A percentile compares a stretch with the other conserved stretches of the same genome.
Conservation (phyloP, 2,113 vertebrate genomes). For the Sapajus apella region DNA sequence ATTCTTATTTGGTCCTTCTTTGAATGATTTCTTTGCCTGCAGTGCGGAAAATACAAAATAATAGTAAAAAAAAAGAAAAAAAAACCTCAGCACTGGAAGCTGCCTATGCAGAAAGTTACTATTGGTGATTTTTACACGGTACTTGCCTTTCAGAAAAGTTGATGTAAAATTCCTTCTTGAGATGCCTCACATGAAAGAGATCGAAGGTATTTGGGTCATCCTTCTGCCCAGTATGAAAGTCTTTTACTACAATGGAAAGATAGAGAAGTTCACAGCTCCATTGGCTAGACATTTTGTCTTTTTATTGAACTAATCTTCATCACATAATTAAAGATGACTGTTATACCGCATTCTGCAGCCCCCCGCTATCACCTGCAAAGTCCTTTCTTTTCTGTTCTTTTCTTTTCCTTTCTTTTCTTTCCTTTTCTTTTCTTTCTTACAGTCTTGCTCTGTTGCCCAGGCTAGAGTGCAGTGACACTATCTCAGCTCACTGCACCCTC, state of each 20-base stretch:
- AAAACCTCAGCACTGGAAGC: neutral
- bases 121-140: neutral
- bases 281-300: neutral
- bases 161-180: neutral
- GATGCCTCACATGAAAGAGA: neutral
- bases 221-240: neutral
- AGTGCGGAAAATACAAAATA: constrained; percentile 22
- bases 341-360: neutral
- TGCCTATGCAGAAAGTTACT: neutral
- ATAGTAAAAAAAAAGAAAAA: neutral
- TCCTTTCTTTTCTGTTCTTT: neutral
- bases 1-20: neutral
- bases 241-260: neutral
- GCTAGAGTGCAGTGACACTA: too few species aligned
- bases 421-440: too few species aligned
- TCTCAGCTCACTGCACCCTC: too few species aligned
- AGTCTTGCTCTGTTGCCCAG: too few species aligned
- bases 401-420: too few species aligned
- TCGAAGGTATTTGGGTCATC: neutral
- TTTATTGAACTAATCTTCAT: neutral
- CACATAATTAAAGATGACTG: neutral
- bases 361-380: neutral
- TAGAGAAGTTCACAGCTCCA: neutral
- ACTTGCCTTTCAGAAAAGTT: constrained; percentile 48
- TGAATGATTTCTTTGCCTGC: constrained; percentile 42